Base-by-base conservation (phyloP, 2,888 invertebrate species). In the Euplexia lucipara region DNA sequence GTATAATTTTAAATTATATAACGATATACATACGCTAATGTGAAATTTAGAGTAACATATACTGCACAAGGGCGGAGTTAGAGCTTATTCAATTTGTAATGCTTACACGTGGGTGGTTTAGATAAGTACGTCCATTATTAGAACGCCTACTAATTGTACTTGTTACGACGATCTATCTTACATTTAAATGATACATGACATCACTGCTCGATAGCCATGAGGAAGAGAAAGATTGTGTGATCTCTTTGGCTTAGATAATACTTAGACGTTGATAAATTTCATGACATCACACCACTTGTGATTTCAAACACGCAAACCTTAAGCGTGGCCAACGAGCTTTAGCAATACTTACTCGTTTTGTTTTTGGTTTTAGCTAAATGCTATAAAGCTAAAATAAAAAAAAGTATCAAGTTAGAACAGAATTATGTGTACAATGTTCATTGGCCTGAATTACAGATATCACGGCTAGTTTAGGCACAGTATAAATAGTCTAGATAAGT, bases 191-290 rank as follows among this genome's bases (percentile, higher is more conserved):
- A 68, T 70, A 73, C 65, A 75, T 79, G 73, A 73, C 77, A 78
- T 68, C 66, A 73, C 53, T 63, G 52, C 34, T 58, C 53, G 56
- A 75, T 76, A 73, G 70, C 57, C 51, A 75, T 58, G 57, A 78
- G 83, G 85, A 86, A 85, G 86, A 82, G 82, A 83, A 83, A 86
- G 81, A 85, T 69, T 72, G 70, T 73, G 77, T 73, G 69, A 82
- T 82, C 64, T 79, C 76, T 72, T 78, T 73, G 47, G 73, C 77
- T 85, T 82, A 84, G 79, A 85, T 84, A 84, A 84, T 75, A 70
- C 69, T 47, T 16, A 73, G 68, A 69, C 57, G 18, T 58, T 35
- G 41, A 79, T 76, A 66, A 61, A 75, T 74, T 76, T 54, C 61
- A 70, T 78, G 77, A 77, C 79, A 76, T 79, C 75, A 81, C 47